Percentiles rank a stretch among this genome's conserved stretches.
These are phyloP conservation scores for Drosophila ananassae DNA, from an alignment of 1,140 invertebrate genomes.

Conservation along the genomic window DNA sequence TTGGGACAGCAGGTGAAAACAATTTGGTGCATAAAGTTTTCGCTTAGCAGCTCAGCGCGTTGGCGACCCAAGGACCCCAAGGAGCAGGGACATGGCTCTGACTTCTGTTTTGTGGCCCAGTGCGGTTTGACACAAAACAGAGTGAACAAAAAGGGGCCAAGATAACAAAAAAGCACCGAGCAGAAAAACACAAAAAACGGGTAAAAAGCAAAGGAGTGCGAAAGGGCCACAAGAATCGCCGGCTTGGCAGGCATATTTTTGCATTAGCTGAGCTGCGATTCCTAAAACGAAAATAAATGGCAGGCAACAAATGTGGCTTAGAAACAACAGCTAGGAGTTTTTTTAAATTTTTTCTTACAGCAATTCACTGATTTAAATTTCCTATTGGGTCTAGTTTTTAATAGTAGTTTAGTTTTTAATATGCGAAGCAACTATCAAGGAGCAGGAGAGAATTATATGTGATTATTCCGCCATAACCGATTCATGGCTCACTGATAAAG, in stretches of 20 bases:
- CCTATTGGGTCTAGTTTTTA: not conserved
- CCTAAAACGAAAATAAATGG: conserved; percentile 3
- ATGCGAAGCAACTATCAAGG: no score
- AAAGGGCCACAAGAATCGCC: conserved; percentile 11
- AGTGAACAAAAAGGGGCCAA: conserved; percentile 27
- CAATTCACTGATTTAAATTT: not conserved
- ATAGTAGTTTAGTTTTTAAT: no score
- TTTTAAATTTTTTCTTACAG: not conserved
- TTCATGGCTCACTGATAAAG: not conserved
- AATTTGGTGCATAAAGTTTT: conserved; percentile 81
- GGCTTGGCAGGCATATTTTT: conserved; percentile 41
- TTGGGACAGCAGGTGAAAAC: conserved; percentile 80
- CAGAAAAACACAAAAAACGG: conserved; percentile 20
- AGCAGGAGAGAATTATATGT: not conserved
- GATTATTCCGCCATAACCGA: conserved; percentile 14
- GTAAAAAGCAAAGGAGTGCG: not conserved
- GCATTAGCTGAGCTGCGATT: conserved; percentile 25
- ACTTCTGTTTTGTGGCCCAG: conserved; percentile 50
- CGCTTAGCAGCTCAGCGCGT: conserved; percentile 67
- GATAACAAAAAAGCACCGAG: conserved; percentile 12
- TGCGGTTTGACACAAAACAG: conserved; percentile 71
- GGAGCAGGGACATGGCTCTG: conserved; percentile 41
- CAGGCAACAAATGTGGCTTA: not conserved
- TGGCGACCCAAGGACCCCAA: conserved; percentile 32
- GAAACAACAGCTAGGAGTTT: not conserved